phyloP scores from a whole-genome alignment of 2,113 vertebrate species.

The Chaetura pelagica region DNA sequence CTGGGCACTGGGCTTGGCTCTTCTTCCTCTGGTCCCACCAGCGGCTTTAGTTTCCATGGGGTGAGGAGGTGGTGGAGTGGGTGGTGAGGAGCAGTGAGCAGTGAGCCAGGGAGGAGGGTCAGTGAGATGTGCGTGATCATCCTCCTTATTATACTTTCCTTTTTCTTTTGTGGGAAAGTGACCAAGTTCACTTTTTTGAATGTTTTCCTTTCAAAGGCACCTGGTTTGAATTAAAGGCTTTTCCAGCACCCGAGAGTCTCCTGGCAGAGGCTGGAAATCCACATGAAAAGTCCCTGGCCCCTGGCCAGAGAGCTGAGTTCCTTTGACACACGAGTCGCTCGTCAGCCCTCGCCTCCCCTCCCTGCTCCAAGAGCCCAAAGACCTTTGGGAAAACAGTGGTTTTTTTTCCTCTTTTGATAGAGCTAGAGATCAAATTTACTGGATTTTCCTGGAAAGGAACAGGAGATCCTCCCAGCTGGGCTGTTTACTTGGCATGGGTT shows the following conservation, averaged over 20 bases:
- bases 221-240: slow-evolving; percentile 77
- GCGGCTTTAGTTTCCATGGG: neutral
- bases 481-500: neutral
- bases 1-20: neutral
- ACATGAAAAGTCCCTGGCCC: slow-evolving; percentile 67
- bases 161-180: neutral
- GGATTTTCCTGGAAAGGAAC: slow-evolving; percentile 64
- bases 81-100: accelerated
- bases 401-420: neutral
- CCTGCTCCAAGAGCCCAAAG: neutral
- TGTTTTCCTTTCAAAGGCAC: slow-evolving; percentile 67
- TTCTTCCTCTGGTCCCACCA: neutral
- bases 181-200: slow-evolving; percentile 56
- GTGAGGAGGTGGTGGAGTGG: neutral
- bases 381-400: slow-evolving; percentile 32
- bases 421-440: slow-evolving; percentile 23
- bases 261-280: slow-evolving; percentile 70
- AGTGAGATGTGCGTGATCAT: slow-evolving; percentile 10
- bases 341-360: neutral
- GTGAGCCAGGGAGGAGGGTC: neutral
- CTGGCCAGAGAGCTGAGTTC: slow-evolving; percentile 34
- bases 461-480: neutral
- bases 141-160: neutral
- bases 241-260: slow-evolving; percentile 74
- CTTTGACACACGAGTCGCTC: slow-evolving; percentile 45